Evolutionary conservation across 2,888 invertebrate species (phyloP), one percentile per base, ranked within the genome.

Genomic region (Cheilosia urbana): DNA sequence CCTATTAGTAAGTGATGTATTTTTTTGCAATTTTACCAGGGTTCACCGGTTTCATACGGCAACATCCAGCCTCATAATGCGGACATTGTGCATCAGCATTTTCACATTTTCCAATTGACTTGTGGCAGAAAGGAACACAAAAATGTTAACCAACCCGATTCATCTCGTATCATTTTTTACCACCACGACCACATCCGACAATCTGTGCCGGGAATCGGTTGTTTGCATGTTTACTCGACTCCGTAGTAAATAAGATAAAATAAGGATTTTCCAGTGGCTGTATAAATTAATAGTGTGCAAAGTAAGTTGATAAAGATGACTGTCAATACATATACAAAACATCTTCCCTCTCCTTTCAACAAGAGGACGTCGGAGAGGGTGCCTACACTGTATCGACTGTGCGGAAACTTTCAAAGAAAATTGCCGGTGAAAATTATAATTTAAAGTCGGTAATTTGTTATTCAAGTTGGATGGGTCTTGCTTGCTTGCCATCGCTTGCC

Each of bases 211-310:
- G 51, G 65, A 68, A 78, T 68, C 62, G 57, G 47, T 73, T 83
- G 73, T 79, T 81, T 78, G 83, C 83, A 83, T 78, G 83, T 83
- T 83, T 83, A 79, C 78, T 45, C 57, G 57, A 68, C 57, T 62
- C n/a, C 49, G 45, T 42, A 63, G 68, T 79, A 78, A 83, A 83
- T 83, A 69, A 83, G 83, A 83, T 83, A 83, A 78, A 83, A 83
- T 73, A 78, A 83, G 79, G 83, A 83, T 83, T 83, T 83, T 83
- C 73, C 79, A 78, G 73, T 83, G 83, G 83, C 83, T 79, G 83
- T 83, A 83, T 83, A 83, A 83, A 83, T 83, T 83, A 83, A 83
- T 83, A 83, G 79, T 83, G 83, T 79, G 83, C 83, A 83, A 83
- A 83, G 83, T 73, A 83, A 83, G 83, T 73, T 83, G 83, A 83